Evolutionary conservation across 2,797 vertebrate genomes (phyloP).

Genomic region (Tapera naevia): DNA sequence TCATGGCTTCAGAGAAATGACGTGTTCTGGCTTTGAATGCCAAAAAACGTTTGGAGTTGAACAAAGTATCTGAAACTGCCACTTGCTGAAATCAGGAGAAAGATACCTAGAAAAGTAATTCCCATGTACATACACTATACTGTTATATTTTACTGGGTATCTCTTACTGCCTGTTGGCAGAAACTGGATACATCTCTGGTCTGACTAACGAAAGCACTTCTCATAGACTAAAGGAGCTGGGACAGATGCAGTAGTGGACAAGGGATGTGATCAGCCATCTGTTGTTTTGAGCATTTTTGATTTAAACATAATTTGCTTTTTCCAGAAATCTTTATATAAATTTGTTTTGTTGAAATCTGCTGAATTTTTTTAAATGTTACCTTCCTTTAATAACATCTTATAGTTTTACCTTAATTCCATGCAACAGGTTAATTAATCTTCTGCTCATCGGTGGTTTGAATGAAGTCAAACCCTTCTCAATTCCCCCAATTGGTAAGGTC

Average conservation of each 20-base stretch:
- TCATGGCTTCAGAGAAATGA: background rate
- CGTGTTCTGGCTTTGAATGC: background rate
- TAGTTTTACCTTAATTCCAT: background rate
- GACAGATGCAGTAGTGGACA: background rate
- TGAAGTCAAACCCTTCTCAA: background rate
- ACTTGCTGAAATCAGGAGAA: background rate
- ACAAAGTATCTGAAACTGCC: background rate
- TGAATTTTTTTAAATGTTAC: background rate
- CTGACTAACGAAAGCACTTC: background rate
- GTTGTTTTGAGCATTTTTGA: background rate
- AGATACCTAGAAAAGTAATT: background rate
- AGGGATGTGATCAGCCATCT: background rate
- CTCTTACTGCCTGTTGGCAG: background rate
- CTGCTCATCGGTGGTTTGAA: accelerated
- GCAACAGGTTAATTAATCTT: background rate
- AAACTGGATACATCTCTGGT: background rate
- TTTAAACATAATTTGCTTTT: background rate
- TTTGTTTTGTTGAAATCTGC: background rate
- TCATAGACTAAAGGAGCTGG: background rate
- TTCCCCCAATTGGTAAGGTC: accelerated
- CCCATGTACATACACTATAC: accelerated
- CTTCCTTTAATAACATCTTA: background rate
- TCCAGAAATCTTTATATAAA: background rate
- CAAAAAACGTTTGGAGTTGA: background rate
- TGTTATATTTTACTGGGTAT: background rate